Evolutionary conservation across 2,888 invertebrate genomes (phyloP), one percentile per base, ranked within the genome.

Genomic region (Clistopyga incitator): DNA sequence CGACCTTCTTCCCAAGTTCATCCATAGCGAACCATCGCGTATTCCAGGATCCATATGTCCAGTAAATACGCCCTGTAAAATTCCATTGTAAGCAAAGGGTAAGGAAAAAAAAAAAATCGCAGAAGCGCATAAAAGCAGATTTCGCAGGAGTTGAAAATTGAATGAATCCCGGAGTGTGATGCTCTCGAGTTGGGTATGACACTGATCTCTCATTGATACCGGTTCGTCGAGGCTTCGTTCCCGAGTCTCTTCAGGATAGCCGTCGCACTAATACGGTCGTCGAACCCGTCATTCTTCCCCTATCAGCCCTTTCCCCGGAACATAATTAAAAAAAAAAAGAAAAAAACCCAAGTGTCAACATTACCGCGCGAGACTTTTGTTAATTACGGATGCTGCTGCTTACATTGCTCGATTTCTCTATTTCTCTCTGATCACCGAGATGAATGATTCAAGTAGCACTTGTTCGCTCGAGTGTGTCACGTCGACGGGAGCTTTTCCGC

Each of bases 401-500:
- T 54, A 13, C 59, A 59, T 59, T 29, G 29, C 18, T 18, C 45
- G 42, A 18, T 50, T 29, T 56, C 10, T 61, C 29, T 18, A 47
- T 56, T 20, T 59, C 25, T 54, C 15, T 8, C 45, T 81, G 87
- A 87, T 86, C 85, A 86, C 85, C 78, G 78, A 87, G 86, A 87
- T 88, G 88, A 89, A 90, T 87, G 89, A 89, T 86, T 84, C 82
- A 84, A 86, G 86, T 81, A 82, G 74, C 82, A 83, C 78, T n/a
- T 29, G 6, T 18, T 72, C 83, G 85, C 88, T 86, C 88, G 82
- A 85, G 64, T 29, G 18, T 45, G 87, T 85, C 86, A 84, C 87
- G 86, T 84, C 89, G 81, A 70, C 59, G 45, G 15, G 38, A 23
- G 61, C 11, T 61, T 47, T 71, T 68, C 45, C 68, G 23, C 52